Conservation (phyloP, 2,113 vertebrate genomes). For the Himantopus leucocephalus region DNA sequence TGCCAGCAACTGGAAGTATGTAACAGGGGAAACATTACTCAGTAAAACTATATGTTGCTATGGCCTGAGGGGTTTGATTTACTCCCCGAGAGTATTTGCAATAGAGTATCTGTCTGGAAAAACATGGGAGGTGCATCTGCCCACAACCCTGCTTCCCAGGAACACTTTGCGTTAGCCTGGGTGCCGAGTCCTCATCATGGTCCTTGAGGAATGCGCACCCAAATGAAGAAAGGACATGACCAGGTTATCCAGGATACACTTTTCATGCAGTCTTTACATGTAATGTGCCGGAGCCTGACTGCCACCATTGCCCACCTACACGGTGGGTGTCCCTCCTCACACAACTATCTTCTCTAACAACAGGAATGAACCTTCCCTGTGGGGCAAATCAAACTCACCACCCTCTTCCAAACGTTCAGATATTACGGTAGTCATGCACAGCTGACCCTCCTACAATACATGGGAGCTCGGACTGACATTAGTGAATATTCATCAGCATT, state of each 20-base stretch:
- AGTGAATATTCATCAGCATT: not conserved
- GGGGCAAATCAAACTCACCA: not conserved
- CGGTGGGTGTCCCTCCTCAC: accelerated
- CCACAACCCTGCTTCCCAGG: not conserved
- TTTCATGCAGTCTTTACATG: not conserved
- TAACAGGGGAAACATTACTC: not conserved
- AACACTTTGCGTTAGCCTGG: not conserved
- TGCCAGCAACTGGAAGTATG: not conserved
- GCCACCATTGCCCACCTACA: not conserved
- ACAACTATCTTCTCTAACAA: not conserved
- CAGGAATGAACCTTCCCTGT: not conserved
- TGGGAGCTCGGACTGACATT: not conserved
- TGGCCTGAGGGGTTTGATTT: not conserved
- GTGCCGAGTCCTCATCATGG: not conserved
- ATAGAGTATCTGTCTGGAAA: not conserved
- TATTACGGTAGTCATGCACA: not conserved
- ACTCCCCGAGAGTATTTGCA: not conserved
- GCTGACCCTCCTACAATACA: not conserved
- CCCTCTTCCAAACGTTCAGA: not conserved
- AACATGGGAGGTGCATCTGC: not conserved
- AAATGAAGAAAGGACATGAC: not conserved
- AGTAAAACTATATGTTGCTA: not conserved
- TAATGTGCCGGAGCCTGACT: not conserved
- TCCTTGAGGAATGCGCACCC: not conserved
- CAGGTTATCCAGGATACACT: not conserved